phyloP scores from a whole-genome alignment of 2,888 invertebrate species.

The Agelastica alni region DNA sequence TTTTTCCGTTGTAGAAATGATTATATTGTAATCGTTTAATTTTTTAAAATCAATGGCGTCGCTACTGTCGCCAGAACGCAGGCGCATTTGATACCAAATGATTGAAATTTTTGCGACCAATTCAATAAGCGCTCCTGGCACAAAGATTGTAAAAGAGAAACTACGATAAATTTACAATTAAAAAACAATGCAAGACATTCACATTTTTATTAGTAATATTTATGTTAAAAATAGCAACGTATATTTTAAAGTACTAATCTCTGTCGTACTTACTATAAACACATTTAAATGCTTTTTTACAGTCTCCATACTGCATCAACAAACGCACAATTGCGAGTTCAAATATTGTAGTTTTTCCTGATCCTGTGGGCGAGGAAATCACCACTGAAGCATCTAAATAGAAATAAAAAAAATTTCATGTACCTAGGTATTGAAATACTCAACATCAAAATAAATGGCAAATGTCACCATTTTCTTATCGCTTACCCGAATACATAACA shows the following conservation, averaged over 20 bases:
- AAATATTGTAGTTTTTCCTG: constrained; percentile 82
- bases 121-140: constrained; percentile 73
- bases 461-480: too few relatives aligned
- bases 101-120: constrained; percentile 73
- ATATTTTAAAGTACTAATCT: too few relatives aligned
- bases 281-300: constrained; percentile 63
- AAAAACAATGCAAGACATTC: too few relatives aligned
- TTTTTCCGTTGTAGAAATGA: constrained; percentile 83
- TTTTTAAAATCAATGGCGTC: constrained; percentile 62
- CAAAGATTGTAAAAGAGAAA: constrained; percentile 81
- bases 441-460: too few relatives aligned
- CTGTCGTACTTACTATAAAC: constrained; percentile 67
- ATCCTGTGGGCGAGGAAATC: constrained; percentile 80
- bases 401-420: too few relatives aligned
- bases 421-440: too few relatives aligned
- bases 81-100: constrained; percentile 65
- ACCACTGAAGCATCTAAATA: constrained; percentile 69
- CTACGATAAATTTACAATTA: too few relatives aligned
- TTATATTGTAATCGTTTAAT: constrained; percentile 60
- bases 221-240: too few relatives aligned
- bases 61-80: constrained; percentile 78
- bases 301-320: constrained; percentile 61
- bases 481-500: too few relatives aligned
- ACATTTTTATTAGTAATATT: too few relatives aligned
- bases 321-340: constrained; percentile 76